Base-by-base conservation (phyloP, 2,113 vertebrate genomes). In the Zonotrichia leucophrys region DNA sequence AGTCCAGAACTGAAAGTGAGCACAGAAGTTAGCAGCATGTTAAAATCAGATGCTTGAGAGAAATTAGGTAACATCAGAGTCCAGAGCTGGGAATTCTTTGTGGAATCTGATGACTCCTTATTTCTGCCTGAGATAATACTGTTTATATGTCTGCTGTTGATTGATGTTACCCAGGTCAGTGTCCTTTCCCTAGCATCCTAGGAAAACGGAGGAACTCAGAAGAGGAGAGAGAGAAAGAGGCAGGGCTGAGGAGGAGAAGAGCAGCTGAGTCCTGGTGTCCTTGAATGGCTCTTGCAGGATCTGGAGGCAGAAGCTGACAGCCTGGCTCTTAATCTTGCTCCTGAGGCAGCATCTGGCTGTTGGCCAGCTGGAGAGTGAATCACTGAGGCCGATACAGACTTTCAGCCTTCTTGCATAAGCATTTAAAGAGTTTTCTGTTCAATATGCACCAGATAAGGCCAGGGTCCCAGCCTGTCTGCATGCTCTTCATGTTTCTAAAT, bases 261-360 rank as follows among this genome's bases (percentile, higher is more conserved):
- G 53, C 0, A 0, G 15, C 67, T 49, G 67, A 89, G 84, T 92
- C 73, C 28, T 39, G 8, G 87, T 95, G 91, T 96, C 94, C 91
- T 95, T 97, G 87, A 85, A 66, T 89, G 93, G 93, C 91, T 95
- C 66, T 83, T 69, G 11, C 18, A 94, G 95, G 81, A 87, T 87
- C 46, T 41, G 53, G 87, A 94, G 41, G 69, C n/a, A 82, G 89
- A 87, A 64, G 46, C 87, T 94, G 95, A 81, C 86, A 89, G 81
- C 58, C 87, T 87, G 89, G 66, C 89, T 95, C 77, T 91, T 92
- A 56, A 69, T 87, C 84, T 75, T 49, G 53, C 90, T 94, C 70
- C 62, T 62, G 66, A 12, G 0, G 89, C 83, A 73, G 87, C 14
- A 2, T 67, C 75, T 97, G 91, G 91, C 89, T 76, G 20, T 79